phyloP scores from a whole-genome alignment of 37 sponge, comb jelly and placozoan genomes.

The Bolinopsis microptera region DNA sequence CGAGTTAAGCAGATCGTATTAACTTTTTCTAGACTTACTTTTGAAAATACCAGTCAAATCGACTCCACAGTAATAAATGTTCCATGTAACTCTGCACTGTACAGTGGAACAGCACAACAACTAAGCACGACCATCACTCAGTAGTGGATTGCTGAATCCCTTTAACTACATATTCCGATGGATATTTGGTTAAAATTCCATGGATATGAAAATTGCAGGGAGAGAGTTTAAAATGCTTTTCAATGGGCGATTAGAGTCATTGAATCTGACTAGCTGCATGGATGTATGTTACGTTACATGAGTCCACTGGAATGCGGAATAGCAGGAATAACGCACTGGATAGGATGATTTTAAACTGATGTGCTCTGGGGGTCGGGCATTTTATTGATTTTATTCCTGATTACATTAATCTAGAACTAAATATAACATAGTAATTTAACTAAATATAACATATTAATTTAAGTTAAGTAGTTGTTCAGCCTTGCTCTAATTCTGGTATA shows the following conservation, averaged over 20 bases:
- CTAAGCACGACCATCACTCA: too few species aligned
- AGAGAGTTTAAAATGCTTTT: background rate
- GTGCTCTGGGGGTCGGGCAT: too few species aligned
- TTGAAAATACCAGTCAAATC: background rate
- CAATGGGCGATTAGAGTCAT: background rate
- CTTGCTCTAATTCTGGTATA: too few species aligned
- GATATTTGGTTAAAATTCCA: background rate
- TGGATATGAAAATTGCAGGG: background rate
- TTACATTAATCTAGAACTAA: too few species aligned
- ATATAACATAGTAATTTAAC: too few species aligned
- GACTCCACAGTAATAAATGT: background rate
- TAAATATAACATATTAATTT: too few species aligned
- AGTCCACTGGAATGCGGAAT: background rate
- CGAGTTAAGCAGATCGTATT: background rate
- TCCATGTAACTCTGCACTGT: background rate
- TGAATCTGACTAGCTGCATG: background rate
- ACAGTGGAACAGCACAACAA: too few species aligned
- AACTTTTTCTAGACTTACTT: background rate
- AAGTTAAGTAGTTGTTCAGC: too few species aligned
- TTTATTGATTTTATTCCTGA: too few species aligned
- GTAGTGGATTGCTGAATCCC: too few species aligned
- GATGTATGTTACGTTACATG: background rate
- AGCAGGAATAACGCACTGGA: background rate
- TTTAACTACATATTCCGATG: background rate
- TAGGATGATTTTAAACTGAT: too few species aligned